Percentiles rank a stretch among this genome's conserved stretches.
Evolutionary conservation across 53 echinoderm and acorn worm genomes (phyloP).

Genomic region (Pentamera pediparva): DNA sequence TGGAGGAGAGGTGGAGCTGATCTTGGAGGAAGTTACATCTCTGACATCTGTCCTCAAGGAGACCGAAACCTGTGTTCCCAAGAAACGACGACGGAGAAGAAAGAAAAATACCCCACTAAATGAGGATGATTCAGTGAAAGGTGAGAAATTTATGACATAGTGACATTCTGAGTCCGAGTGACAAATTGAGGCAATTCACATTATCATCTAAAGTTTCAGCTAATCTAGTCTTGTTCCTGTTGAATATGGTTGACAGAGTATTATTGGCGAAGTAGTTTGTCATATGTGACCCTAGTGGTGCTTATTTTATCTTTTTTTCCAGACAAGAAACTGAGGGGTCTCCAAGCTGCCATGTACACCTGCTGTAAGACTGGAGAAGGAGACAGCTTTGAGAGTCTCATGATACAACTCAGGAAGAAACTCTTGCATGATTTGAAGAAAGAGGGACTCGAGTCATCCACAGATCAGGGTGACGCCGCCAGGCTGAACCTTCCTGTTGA

Average conservation of each 20-base stretch:
- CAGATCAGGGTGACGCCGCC: neutral
- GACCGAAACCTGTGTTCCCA: slow-evolving; percentile 49
- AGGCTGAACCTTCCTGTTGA: neutral
- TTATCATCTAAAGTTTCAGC: no score
- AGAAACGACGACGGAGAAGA: slow-evolving; percentile 53
- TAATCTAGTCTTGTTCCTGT: no score
- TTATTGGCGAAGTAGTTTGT: neutral
- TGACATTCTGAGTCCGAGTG: no score
- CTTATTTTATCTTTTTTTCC: neutral
- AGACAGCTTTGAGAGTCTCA: neutral
- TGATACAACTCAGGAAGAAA: slow-evolving; percentile 2
- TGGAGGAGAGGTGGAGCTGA: slow-evolving; percentile 35
- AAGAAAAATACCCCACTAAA: slow-evolving; percentile 19
- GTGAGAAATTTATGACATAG: no score
- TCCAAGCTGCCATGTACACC: slow-evolving; percentile 19
- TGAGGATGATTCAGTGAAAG: slow-evolving; percentile 16
- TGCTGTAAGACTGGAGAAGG: slow-evolving; percentile 17
- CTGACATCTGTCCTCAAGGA: slow-evolving; percentile 66
- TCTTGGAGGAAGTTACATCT: slow-evolving; percentile 57
- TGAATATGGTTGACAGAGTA: no score
- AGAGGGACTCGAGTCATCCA: neutral
- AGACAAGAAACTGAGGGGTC: slow-evolving; percentile 15
- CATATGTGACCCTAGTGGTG: neutral
- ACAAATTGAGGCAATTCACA: no score
- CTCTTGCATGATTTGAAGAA: neutral